Base-by-base conservation (phyloP, 1,140 invertebrate species). In the Tribolium madens region DNA sequence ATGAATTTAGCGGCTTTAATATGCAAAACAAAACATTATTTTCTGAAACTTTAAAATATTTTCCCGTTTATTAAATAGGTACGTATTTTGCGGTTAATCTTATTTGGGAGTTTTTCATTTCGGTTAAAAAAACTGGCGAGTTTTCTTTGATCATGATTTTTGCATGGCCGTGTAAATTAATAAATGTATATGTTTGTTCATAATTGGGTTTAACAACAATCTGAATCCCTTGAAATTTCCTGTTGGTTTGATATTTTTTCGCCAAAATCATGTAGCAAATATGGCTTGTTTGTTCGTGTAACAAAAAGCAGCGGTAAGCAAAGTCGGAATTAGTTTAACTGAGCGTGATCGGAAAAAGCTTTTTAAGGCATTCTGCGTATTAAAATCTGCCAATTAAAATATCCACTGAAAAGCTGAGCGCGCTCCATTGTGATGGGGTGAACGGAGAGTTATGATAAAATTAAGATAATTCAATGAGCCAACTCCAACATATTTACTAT, bases 401-500 rank as follows among this genome's bases (percentile, higher is more conserved):
- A 33, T 42, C 31, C 57, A 42, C 3, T 26, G 21, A 64, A 64
- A 64, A 33, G 57, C 57, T 36, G 57, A 64, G 57, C 57, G 57
- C 57, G 26, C 57, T 64, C 12, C 57, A 33, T 14, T n/a, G 12
- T 33, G 21, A 31, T 64, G 26, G 57, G 26, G 26, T 14, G 57
- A 64, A 64, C 57, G 13, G n/a, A 26, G 21, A 15, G 57, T 18
- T 64, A 13, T 64, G 57, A 64, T 64, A 64, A 64, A 64, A 64
- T 64, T 64, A 64, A 64, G 57, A 64, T 64, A 64, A 64, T 64
- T 64, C 57, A 64, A 64, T 64, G 57, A 64, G 57, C 57, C 26
- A 33, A 36, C 68, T 14, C 26, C 17, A 72, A 72, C 70, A 72
- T 72, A 72, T 72, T 72, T 48, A 52, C 42, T 52, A 72, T 72